These are phyloP conservation scores for Pipistrellus nathusii DNA, from an alignment of 2,797 vertebrate species.

Conservation along the genomic window DNA sequence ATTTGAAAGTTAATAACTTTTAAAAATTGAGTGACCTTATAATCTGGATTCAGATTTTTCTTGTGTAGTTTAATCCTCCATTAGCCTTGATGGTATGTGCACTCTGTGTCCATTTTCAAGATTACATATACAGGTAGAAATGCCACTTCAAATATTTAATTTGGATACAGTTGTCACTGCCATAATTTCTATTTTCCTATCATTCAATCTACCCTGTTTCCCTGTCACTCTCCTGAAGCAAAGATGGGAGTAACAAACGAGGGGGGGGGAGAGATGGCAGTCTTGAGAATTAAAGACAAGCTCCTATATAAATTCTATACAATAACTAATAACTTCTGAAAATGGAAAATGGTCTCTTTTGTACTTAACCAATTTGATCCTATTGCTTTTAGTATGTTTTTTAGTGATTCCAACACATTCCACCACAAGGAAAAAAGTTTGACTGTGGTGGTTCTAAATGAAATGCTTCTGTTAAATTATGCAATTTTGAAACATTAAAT, in stretches of 20 bases:
- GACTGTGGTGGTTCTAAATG: constrained; percentile 23
- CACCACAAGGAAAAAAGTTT: background rate
- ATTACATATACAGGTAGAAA: background rate
- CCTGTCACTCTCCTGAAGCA: background rate
- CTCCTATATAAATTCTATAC: background rate
- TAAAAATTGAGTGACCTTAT: background rate
- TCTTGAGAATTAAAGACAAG: background rate
- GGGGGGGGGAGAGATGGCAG: too few relatives aligned
- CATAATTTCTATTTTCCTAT: background rate
- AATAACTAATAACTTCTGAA: background rate
- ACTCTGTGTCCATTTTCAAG: background rate
- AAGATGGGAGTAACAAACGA: background rate
- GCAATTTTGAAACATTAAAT: constrained; percentile 34
- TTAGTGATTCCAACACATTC: constrained; percentile 2
- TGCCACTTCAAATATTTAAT: background rate
- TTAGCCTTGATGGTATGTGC: background rate
- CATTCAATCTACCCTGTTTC: background rate
- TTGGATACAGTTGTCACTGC: background rate
- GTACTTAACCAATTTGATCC: constrained; percentile 7
- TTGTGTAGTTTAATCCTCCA: background rate
- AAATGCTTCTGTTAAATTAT: constrained; percentile 52
- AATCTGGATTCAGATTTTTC: background rate
- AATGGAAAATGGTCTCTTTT: background rate
- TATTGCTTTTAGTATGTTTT: constrained; percentile 3
- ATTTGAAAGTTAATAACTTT: background rate